Conservation (phyloP, 2,888 invertebrate species). For the Drosophila nigritarsus region DNA sequence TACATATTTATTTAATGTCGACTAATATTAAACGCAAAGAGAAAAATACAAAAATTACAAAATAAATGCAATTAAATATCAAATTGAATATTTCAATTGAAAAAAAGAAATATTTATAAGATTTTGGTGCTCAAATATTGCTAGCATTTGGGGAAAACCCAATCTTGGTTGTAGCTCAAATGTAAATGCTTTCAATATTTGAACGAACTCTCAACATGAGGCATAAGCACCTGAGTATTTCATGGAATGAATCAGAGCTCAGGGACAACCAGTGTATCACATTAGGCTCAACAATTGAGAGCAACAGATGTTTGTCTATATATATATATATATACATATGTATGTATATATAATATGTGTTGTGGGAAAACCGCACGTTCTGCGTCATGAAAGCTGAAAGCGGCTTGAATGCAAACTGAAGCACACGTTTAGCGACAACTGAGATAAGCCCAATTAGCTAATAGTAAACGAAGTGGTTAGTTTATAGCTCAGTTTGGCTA, state of each 20-base stretch:
- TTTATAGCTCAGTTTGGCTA: constrained; percentile 34
- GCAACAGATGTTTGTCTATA: not conserved
- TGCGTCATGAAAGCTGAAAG: constrained; percentile 30
- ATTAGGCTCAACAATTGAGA: not conserved
- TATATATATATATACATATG: not conserved
- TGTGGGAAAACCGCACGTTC: constrained; percentile 28
- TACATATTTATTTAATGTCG: not conserved
- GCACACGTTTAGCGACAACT: constrained; percentile 12
- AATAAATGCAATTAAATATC: not conserved
- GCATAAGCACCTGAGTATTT: not conserved
- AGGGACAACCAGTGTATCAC: constrained; percentile 11
- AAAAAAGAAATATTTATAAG: not conserved
- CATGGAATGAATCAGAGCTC: constrained; percentile 3
- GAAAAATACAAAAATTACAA: not conserved
- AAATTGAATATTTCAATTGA: not conserved
- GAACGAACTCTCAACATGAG: not conserved
- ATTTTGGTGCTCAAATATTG: not conserved
- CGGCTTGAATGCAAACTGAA: not conserved
- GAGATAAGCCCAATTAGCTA: constrained; percentile 13
- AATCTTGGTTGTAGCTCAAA: not conserved
- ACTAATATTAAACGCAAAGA: not conserved
- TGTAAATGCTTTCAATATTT: not conserved
- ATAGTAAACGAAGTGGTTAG: constrained; percentile 38
- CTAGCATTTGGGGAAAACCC: not conserved
- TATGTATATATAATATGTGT: not conserved